These are phyloP conservation scores for Pecten maximus DNA, from an alignment of 2,888 invertebrate genomes.

Conservation along the genomic window DNA sequence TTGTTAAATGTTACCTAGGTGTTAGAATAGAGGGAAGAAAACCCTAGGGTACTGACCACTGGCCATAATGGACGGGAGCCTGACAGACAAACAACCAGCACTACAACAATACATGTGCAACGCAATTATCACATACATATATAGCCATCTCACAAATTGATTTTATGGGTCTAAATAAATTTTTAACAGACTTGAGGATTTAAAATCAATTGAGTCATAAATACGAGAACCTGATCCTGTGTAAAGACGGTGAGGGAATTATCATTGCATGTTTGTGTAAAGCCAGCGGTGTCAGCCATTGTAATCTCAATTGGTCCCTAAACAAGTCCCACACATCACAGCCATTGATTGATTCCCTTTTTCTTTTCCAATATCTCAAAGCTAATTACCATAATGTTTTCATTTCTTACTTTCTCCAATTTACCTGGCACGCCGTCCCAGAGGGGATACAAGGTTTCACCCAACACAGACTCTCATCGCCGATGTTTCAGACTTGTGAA, in stretches of 20 bases:
- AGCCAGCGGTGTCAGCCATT: background rate
- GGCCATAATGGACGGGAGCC: background rate
- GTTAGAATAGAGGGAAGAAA: background rate
- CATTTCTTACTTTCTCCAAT: conserved; percentile 33
- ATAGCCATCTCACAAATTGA: conserved; percentile 15
- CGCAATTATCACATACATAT: background rate
- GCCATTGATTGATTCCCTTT: background rate
- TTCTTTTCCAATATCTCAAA: conserved; percentile 35
- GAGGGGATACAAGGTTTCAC: background rate
- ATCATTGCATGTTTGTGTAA: background rate
- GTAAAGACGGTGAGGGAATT: background rate
- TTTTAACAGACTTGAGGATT: conserved; percentile 33
- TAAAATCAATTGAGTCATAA: conserved; percentile 27
- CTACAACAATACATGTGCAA: background rate
- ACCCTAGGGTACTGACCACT: background rate
- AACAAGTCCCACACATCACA: background rate
- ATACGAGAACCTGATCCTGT: background rate
- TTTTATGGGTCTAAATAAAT: conserved; percentile 10
- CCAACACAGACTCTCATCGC: background rate
- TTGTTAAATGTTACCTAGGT: background rate
- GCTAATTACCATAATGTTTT: conserved; percentile 33
- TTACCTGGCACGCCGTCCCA: background rate
- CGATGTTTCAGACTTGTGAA: background rate
- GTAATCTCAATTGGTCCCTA: background rate
- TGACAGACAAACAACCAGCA: background rate